phyloP scores from a whole-genome alignment of 2,797 vertebrate genomes.

The Megalops cyprinoides region DNA sequence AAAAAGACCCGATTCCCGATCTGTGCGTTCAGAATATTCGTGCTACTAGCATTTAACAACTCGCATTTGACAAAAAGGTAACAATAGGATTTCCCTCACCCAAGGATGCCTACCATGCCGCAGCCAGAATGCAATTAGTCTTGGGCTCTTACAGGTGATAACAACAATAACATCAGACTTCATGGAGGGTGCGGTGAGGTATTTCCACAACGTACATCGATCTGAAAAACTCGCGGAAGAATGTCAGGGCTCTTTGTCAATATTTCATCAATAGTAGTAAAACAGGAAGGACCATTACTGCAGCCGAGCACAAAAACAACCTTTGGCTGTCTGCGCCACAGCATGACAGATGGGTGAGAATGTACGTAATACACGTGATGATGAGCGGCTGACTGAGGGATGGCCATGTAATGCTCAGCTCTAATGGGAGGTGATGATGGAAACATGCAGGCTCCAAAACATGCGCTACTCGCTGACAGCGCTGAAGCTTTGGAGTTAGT shows the following conservation, averaged over 20 bases:
- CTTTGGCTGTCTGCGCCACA: conserved; percentile 13
- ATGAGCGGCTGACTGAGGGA: conserved; percentile 13
- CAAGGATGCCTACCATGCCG: background rate
- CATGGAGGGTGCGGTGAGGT: background rate
- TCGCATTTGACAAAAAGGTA: too few relatives aligned
- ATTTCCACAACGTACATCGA: conserved; percentile 1
- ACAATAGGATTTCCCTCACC: background rate
- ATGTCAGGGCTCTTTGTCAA: conserved; percentile 12
- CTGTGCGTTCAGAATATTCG: too few relatives aligned
- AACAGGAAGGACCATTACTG: conserved; percentile 10
- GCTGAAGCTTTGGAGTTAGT: too few relatives aligned
- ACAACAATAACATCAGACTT: background rate
- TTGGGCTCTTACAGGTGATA: background rate
- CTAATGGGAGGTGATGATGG: conserved; percentile 8
- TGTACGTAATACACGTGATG: background rate
- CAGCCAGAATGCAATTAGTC: too few relatives aligned
- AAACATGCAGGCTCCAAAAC: conserved; percentile 6
- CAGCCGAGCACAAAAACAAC: conserved; percentile 9
- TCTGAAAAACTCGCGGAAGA: background rate
- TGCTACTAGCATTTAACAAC: background rate
- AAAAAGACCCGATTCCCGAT: background rate
- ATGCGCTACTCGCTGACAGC: too few relatives aligned
- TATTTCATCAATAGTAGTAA: conserved; percentile 23
- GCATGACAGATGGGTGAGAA: conserved; percentile 14
- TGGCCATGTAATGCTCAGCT: background rate